Percentiles rank a stretch among this genome's conserved stretches.
phyloP scores from a whole-genome alignment of 2,888 invertebrate genomes.

The Serripes groenlandicus region DNA sequence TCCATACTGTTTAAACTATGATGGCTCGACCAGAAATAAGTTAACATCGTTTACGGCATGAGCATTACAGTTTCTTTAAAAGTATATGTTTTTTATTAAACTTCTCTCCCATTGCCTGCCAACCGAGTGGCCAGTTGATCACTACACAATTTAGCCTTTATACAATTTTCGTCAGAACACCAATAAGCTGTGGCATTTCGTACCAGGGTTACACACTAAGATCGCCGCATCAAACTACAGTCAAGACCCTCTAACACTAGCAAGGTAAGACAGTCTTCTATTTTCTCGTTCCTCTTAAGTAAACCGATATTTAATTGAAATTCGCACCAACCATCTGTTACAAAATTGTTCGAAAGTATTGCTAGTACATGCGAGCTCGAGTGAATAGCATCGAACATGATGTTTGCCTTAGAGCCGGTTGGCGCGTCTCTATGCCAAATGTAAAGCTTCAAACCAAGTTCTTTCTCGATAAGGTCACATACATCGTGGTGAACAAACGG shows the following conservation, averaged over 20 bases:
- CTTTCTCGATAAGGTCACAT: slow-evolving; percentile 5
- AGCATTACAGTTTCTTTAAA: too few relatives aligned
- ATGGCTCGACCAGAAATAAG: too few relatives aligned
- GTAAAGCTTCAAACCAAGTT: slow-evolving; percentile 5
- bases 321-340: slow-evolving; percentile 57
- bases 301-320: slow-evolving; percentile 56
- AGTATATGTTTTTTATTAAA: too few relatives aligned
- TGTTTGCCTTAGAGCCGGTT: slow-evolving; percentile 15
- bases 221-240: neutral
- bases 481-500: slow-evolving; percentile 10
- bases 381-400: slow-evolving; percentile 34
- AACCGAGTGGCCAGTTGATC: neutral
- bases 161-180: neutral
- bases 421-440: slow-evolving; percentile 20
- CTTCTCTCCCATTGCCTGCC: too few relatives aligned
- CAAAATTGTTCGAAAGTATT: slow-evolving; percentile 22
- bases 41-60: too few relatives aligned
- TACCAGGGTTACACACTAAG: neutral
- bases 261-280: slow-evolving; percentile 32
- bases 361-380: slow-evolving; percentile 16
- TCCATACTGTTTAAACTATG: too few relatives aligned
- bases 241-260: slow-evolving; percentile 36
- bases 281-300: slow-evolving; percentile 29
- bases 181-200: slow-evolving; percentile 19
- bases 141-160: neutral